Conservation (phyloP, 2,113 vertebrate species). For the Mastomys coucha region DNA sequence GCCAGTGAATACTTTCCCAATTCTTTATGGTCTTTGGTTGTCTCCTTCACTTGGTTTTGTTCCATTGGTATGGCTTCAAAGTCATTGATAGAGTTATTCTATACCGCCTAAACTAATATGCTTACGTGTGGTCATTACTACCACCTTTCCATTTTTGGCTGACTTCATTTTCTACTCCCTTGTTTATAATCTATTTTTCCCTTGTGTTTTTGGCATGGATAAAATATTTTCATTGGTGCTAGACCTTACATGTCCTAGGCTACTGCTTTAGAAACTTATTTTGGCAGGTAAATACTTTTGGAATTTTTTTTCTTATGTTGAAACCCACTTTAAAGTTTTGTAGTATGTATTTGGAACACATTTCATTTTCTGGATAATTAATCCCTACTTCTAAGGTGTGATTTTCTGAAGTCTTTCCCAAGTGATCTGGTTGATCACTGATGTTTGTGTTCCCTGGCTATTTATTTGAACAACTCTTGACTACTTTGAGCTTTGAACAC, state of each 20-base stretch:
- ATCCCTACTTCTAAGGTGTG: constrained; percentile 2
- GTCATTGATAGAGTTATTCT: not conserved
- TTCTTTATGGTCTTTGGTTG: not conserved
- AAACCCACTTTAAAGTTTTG: not conserved
- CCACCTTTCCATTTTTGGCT: not conserved
- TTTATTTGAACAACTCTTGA: not conserved
- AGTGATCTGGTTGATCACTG: not conserved
- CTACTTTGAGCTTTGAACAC: not conserved
- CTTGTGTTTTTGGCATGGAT: not conserved
- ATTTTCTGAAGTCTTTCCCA: not conserved
- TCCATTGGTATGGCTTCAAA: not conserved
- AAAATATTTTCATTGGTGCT: not conserved
- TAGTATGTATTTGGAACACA: not conserved
- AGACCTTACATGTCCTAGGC: not conserved
- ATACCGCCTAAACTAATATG: not conserved
- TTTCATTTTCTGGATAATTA: not conserved
- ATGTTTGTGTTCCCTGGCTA: not conserved
- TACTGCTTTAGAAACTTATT: constrained; percentile 1
- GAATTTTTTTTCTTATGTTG: not conserved
- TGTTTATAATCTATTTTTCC: not conserved
- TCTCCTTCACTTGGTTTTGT: not conserved
- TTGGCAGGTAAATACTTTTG: not conserved
- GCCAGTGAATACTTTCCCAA: not conserved
- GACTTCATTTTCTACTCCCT: not conserved
- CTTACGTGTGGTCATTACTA: not conserved